Evolutionary conservation across 2,797 vertebrate species (phyloP).

Genomic region (Ambastaia sidthimunki): DNA sequence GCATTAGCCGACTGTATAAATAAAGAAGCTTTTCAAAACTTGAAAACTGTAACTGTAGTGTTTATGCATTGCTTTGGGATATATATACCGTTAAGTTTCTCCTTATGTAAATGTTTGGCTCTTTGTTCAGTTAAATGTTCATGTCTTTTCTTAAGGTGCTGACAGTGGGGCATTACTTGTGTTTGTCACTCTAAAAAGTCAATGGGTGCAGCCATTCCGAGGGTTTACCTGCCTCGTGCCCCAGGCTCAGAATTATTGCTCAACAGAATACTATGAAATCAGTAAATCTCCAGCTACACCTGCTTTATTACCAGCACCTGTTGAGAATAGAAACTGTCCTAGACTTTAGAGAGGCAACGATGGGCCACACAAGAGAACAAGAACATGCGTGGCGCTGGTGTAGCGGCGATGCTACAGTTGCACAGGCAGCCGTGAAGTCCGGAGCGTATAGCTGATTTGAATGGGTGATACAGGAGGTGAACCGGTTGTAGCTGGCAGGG

Average conservation of each 20-base stretch:
- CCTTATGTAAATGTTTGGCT: neutral
- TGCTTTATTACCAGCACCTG: conserved; percentile 60
- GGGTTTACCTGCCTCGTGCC: conserved; percentile 35
- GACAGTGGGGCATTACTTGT: conserved; percentile 7
- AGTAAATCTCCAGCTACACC: conserved; percentile 63
- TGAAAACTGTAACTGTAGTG: no score
- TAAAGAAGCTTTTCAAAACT: no score
- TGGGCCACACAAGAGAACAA: conserved; percentile 15
- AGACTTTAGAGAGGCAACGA: conserved; percentile 3
- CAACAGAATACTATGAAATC: conserved; percentile 60
- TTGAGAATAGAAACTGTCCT: conserved; percentile 29
- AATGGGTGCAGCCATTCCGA: conserved; percentile 20
- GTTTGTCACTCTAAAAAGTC: conserved; percentile 21
- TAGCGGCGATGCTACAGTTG: conserved; percentile 12
- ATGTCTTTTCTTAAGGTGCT: conserved; percentile 7
- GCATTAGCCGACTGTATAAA: no score
- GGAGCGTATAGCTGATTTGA: neutral
- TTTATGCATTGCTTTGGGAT: neutral
- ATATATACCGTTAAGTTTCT: neutral
- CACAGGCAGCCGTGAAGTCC: neutral
- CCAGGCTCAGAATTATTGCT: conserved; percentile 56
- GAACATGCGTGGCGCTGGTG: neutral
- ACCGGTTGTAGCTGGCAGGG: conserved; percentile 27
- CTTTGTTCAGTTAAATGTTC: neutral
- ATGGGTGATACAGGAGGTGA: neutral